A percentile compares a stretch with the other conserved stretches of the same genome.
phyloP scores from a whole-genome alignment of 2,113 vertebrate genomes.

The Nicator chloris region DNA sequence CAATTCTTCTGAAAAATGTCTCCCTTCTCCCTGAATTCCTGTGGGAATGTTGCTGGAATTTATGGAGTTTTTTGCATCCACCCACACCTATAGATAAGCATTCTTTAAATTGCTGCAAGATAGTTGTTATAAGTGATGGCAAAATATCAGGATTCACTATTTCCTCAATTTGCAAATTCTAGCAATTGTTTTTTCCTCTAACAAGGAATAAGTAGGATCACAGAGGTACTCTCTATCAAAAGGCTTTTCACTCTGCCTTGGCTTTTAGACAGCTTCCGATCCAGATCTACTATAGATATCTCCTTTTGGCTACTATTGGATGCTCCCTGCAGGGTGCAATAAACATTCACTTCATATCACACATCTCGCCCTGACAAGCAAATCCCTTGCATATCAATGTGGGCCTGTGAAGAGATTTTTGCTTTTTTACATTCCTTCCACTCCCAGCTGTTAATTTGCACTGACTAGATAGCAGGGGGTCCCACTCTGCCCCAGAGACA shows the following conservation, averaged over 20 bases:
- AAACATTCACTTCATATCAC: conserved; percentile 64
- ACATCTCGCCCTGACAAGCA: conserved; percentile 47
- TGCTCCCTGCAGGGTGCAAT: conserved; percentile 45
- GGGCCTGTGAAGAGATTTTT: conserved; percentile 50
- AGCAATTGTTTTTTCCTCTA: not conserved
- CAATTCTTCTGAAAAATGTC: not conserved
- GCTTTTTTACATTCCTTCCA: conserved; percentile 56
- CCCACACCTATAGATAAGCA: not conserved
- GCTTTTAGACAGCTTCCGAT: conserved; percentile 29
- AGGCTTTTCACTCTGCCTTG: conserved; percentile 27
- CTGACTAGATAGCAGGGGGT: conserved; percentile 60
- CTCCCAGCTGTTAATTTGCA: conserved; percentile 59
- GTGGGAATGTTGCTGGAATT: not conserved
- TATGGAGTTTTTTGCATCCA: not conserved
- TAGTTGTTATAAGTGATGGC: not conserved
- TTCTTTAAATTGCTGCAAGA: not conserved
- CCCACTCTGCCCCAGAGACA: conserved; percentile 45
- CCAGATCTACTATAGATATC: conserved; percentile 29
- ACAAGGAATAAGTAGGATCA: not conserved
- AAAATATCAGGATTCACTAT: not conserved
- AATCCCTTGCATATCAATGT: conserved; percentile 64
- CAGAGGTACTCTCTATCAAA: conserved; percentile 23
- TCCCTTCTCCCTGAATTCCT: not conserved
- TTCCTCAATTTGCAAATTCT: not conserved
- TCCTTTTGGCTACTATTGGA: conserved; percentile 46